Conservation (phyloP, 2,113 vertebrate species). For the Tetraodon nigroviridis region DNA sequence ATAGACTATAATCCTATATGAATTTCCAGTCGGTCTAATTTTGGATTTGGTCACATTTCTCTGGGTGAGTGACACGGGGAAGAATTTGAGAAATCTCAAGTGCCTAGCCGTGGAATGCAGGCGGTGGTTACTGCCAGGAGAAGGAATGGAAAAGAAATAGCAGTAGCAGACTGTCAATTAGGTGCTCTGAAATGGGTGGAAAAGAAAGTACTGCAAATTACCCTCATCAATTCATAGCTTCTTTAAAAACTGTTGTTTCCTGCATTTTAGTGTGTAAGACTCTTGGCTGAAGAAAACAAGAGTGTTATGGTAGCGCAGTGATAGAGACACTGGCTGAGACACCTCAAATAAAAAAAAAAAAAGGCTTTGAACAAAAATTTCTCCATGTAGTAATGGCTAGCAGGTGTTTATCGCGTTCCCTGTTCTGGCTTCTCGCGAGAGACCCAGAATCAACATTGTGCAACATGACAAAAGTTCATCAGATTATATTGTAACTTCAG, state of each 20-base stretch:
- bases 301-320: slow-evolving; percentile 50
- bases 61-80: slow-evolving; percentile 50
- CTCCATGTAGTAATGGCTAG: background rate
- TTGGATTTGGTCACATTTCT: slow-evolving; percentile 29
- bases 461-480: slow-evolving; percentile 15
- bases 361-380: slow-evolving; percentile 27
- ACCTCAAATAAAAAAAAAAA: slow-evolving; percentile 50
- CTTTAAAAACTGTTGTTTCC: slow-evolving; percentile 64
- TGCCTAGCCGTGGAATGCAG: slow-evolving; percentile 61
- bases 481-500: background rate
- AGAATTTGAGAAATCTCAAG: slow-evolving; percentile 72
- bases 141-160: slow-evolving; percentile 58
- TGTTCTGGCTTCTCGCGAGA: slow-evolving; percentile 22
- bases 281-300: slow-evolving; percentile 64
- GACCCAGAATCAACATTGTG: slow-evolving; percentile 13
- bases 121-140: slow-evolving; percentile 35
- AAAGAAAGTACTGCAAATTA: slow-evolving; percentile 8
- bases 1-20: slow-evolving; percentile 3
- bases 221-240: slow-evolving; percentile 1
- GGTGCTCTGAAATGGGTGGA: background rate
- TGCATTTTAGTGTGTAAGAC: slow-evolving; percentile 59
- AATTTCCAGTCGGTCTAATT: slow-evolving; percentile 12
- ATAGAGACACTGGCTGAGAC: slow-evolving; percentile 60
- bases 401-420: background rate
- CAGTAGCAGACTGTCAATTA: slow-evolving; percentile 28